Conservation (phyloP, 2,888 invertebrate genomes). For the Stenodera caucasica region DNA sequence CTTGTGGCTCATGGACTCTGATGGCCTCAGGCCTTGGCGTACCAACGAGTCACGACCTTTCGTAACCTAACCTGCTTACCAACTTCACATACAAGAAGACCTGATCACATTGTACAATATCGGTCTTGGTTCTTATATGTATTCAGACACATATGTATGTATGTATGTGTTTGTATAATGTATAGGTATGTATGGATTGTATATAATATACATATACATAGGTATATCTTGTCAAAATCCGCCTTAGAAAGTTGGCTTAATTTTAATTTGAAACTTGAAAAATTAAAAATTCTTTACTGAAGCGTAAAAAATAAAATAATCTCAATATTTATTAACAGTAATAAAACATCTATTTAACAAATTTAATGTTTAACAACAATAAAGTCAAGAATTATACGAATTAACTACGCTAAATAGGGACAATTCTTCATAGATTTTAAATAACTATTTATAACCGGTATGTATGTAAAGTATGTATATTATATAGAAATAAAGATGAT, state of each 20-base stretch:
- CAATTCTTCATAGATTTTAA: neutral
- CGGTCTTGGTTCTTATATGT: constrained; percentile 11
- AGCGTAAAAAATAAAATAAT: neutral
- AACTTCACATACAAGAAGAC: constrained; percentile 48
- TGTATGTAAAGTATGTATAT: neutral
- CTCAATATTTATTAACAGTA: neutral
- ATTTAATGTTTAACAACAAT: neutral
- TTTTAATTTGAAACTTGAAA: too few relatives aligned
- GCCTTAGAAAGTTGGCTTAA: too few relatives aligned
- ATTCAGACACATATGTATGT: too few relatives aligned
- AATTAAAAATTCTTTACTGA: too few relatives aligned
- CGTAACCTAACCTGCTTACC: constrained; percentile 52
- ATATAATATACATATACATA: too few relatives aligned
- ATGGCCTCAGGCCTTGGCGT: constrained; percentile 45
- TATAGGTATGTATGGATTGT: too few relatives aligned
- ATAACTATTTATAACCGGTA: neutral
- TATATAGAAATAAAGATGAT: neutral
- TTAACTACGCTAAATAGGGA: neutral
- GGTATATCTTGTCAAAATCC: too few relatives aligned
- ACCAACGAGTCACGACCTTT: constrained; percentile 53
- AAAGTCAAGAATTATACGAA: neutral
- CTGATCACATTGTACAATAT: constrained; percentile 42
- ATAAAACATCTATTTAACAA: neutral
- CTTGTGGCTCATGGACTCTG: constrained; percentile 43
- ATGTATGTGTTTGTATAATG: too few relatives aligned